Percentiles rank a stretch among this genome's conserved stretches.
These are phyloP conservation scores for Nebria salina DNA, from an alignment of 2,888 invertebrate species.

Conservation along the genomic window DNA sequence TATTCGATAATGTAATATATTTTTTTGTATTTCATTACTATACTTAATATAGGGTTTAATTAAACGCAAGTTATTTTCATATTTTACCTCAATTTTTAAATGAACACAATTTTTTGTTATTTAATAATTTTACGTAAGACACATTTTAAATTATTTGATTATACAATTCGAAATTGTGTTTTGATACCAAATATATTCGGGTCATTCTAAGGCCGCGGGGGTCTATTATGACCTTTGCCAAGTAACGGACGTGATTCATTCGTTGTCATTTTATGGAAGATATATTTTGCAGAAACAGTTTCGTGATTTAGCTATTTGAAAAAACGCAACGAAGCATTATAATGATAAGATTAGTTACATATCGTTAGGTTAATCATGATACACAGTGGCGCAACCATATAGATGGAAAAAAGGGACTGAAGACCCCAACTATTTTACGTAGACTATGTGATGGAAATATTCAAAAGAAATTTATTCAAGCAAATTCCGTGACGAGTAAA, in stretches of 20 bases:
- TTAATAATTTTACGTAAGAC: too few relatives aligned
- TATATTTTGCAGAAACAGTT: neutral
- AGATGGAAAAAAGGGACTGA: neutral
- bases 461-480: neutral
- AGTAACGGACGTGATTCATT: constrained; percentile 13
- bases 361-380: neutral
- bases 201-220: constrained; percentile 17
- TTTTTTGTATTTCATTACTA: neutral
- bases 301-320: neutral
- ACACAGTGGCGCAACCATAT: neutral
- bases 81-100: too few relatives aligned
- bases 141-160: too few relatives aligned
- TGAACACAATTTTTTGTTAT: too few relatives aligned
- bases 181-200: constrained; percentile 4
- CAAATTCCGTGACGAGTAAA: neutral
- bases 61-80: neutral
- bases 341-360: neutral
- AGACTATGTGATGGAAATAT: too few relatives aligned
- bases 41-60: neutral
- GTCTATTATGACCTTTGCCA: constrained; percentile 26
- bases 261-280: neutral
- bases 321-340: neutral
- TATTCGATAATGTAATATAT: neutral
- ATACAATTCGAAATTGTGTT: too few relatives aligned
- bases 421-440: neutral